Evolutionary conservation across 2,797 vertebrate species (phyloP).

Genomic region (Natrix natrix): DNA sequence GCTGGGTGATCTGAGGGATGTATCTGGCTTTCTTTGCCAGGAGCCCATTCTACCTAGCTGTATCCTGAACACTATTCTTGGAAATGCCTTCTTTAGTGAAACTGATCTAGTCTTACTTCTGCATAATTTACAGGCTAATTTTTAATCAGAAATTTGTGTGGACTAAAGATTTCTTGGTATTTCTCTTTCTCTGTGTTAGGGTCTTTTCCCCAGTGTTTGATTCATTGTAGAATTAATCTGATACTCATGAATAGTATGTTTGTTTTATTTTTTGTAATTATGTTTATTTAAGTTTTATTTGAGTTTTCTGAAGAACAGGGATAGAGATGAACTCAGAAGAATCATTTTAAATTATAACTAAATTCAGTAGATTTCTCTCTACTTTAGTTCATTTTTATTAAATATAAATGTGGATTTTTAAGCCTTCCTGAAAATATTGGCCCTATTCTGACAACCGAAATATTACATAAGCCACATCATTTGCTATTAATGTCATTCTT

Average conservation of each 20-base stretch:
- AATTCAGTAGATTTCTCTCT: background rate
- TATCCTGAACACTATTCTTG: background rate
- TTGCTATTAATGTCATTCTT: background rate
- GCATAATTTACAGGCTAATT: background rate
- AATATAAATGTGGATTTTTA: background rate
- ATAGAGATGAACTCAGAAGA: background rate
- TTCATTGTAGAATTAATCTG: background rate
- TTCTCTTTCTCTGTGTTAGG: background rate
- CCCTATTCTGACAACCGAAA: background rate
- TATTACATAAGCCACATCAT: background rate
- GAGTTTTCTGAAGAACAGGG: background rate
- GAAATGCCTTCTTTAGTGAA: background rate
- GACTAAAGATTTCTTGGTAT: background rate
- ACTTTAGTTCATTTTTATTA: background rate
- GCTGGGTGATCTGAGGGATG: background rate
- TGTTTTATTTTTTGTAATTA: background rate
- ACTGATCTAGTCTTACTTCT: background rate
- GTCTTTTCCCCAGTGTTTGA: background rate
- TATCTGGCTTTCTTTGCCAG: background rate
- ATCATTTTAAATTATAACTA: background rate
- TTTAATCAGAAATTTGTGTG: background rate
- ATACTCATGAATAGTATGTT: background rate
- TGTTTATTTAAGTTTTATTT: background rate
- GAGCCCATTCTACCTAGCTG: background rate
- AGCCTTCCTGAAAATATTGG: background rate